A percentile compares a stretch with the other conserved stretches of the same genome.
Evolutionary conservation across 2,888 invertebrate genomes (phyloP).

Genomic region (Acholoe squamosa): DNA sequence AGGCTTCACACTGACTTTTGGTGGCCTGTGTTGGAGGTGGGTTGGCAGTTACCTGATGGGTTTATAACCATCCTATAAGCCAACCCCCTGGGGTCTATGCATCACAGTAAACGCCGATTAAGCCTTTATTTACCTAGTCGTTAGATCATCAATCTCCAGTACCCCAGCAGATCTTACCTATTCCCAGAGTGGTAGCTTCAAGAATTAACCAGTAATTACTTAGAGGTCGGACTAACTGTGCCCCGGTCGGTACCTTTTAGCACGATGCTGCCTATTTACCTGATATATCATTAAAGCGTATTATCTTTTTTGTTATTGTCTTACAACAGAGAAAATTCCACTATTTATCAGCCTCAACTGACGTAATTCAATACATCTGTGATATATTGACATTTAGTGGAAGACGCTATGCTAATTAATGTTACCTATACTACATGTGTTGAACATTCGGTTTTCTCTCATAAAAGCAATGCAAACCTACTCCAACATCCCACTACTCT

Average conservation of each 20-base stretch:
- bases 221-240: neutral
- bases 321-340: no score
- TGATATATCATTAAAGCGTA: neutral
- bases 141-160: constrained; percentile 22
- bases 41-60: neutral
- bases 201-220: neutral
- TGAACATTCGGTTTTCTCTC: no score
- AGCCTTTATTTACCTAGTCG: neutral
- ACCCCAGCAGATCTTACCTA: neutral
- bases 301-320: no score
- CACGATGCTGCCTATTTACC: neutral
- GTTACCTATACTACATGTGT: no score
- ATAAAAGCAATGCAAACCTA: no score
- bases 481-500: no score
- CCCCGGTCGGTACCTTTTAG: neutral
- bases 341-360: no score
- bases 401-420: no score
- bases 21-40: neutral
- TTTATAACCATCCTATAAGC: neutral
- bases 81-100: neutral
- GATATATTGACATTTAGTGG: no score
- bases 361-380: no score
- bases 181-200: neutral
- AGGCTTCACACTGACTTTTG: no score
- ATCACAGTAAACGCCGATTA: neutral